Evolutionary conservation across 1,140 invertebrate species (phyloP), one percentile per base, ranked within the genome.

Genomic region (Drosophila aff.): DNA sequence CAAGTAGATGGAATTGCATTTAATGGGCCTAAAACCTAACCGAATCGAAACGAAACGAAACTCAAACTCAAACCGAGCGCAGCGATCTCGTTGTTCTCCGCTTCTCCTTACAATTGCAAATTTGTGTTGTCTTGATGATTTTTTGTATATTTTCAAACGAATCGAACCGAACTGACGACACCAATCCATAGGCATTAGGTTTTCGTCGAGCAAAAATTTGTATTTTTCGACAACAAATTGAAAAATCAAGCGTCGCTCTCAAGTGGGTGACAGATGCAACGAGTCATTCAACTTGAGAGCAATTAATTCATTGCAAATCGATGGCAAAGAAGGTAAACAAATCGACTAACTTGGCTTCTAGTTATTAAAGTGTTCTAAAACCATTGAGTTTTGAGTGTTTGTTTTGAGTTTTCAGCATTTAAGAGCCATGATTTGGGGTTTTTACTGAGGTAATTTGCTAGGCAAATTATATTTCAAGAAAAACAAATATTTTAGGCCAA

Each of bases 1-100:
- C 82, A 84, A 86, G 82, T 82, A 82, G 75, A 81, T 85, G 82
- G 82, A 85, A 87, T 86, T 86, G 83, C 79, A 86, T 86, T 86
- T 82, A 87, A 87, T 80, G 79, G 79, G 79, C 75, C 52, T 59
- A 61, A 53, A 61, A 28, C 40, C 47, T 21, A 80, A 61, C 50
- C 75, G 26, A 80, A 61, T 44, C 75, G 26, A 69, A 50, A 33
- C 38, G 31, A 57, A 46, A 47, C 33, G 26, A 18, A 55, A 50
- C 47, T 21, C 28, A 49, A 69, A 59, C 69, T 6, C 23, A 23
- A 23, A 23, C 23, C 69, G 64, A 69, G 33, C 33, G 15, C 72
- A 59, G 50, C 74, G 67, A 76, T 78, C 60, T 53, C 55, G 76
- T 44, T 67, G 68, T 31, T 71, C 59, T 49, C 47, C 36, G 57